These are phyloP conservation scores for Fragum fragum DNA, from an alignment of 2,888 invertebrate species.

Conservation along the genomic window DNA sequence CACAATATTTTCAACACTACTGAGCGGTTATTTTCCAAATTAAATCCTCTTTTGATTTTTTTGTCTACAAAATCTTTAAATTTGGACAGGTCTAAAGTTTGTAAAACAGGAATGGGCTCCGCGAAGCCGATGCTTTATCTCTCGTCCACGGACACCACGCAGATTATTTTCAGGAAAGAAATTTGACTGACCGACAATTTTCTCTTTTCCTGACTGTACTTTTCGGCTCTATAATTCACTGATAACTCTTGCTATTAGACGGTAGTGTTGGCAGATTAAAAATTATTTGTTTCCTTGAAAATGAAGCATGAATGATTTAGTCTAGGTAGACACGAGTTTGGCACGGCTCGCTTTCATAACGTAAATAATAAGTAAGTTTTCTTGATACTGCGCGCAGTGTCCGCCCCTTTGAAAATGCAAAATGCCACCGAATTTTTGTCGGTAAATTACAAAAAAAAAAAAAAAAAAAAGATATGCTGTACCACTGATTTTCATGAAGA, in stretches of 20 bases:
- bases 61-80: no score
- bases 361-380: constrained; percentile 12
- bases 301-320: constrained; percentile 52
- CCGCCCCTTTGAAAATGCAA: not conserved
- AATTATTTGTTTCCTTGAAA: constrained; percentile 29
- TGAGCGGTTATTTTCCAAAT: no score
- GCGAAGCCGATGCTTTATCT: no score
- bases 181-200: no score
- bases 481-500: no score
- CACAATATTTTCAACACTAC: no score
- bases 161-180: no score
- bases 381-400: not conserved
- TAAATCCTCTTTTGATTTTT: no score
- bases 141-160: no score
- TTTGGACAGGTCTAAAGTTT: no score
- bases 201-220: not conserved
- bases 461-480: no score
- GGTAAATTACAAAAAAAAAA: not conserved
- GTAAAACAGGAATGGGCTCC: no score
- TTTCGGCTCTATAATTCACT: not conserved
- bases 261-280: constrained; percentile 37
- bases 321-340: constrained; percentile 22
- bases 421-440: not conserved
- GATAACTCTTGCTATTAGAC: not conserved
- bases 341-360: not conserved